Evolutionary conservation across 2,797 vertebrate genomes (phyloP).

Genomic region (Betta splendens): DNA sequence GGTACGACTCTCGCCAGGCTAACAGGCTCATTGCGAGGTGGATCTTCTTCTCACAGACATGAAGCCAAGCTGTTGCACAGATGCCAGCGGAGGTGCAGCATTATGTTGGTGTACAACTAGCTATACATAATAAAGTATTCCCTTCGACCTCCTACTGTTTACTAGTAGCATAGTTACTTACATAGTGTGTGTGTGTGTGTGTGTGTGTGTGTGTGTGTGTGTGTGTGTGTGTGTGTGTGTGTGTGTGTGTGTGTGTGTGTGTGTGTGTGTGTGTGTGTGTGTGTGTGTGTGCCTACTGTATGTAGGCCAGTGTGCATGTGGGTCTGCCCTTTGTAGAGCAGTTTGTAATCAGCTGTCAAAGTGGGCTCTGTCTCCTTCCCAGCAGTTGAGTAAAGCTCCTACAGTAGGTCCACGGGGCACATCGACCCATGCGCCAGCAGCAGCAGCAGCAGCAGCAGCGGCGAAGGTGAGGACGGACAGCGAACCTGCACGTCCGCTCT

Average conservation of each 20-base stretch:
- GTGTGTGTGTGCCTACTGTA: not conserved
- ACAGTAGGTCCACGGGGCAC: constrained; percentile 28
- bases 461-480: constrained; percentile 26
- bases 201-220: no score
- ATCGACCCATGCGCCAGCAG: constrained; percentile 36
- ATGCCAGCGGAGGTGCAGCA: no score
- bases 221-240: no score
- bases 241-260: no score
- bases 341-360: constrained; percentile 74
- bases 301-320: constrained; percentile 16
- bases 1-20: constrained; percentile 12
- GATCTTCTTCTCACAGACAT: not conserved
- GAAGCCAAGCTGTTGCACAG: no score
- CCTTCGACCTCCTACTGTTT: no score
- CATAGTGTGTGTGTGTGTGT: no score
- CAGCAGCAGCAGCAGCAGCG: constrained; percentile 33
- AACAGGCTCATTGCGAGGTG: not conserved
- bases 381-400: constrained; percentile 44
- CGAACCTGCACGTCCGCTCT: not conserved
- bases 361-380: constrained; percentile 46
- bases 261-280: not conserved
- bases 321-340: constrained; percentile 46
- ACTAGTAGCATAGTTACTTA: no score
- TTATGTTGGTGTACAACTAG: no score
- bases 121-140: no score